phyloP scores from a whole-genome alignment of 2,888 invertebrate genomes.

The Phanerotoma sp. region DNA sequence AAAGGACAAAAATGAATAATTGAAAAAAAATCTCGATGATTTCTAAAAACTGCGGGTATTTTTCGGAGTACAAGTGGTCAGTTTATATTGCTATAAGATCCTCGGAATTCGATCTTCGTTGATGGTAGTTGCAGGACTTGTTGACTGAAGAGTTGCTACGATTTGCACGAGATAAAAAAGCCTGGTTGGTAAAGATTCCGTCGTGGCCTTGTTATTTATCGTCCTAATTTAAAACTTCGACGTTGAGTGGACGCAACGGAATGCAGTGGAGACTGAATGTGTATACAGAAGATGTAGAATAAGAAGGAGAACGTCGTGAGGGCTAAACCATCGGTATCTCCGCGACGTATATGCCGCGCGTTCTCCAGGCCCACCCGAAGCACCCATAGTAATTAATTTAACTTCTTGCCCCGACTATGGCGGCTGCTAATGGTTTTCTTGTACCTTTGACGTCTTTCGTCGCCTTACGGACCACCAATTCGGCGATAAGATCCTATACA shows the following conservation, averaged over 20 bases:
- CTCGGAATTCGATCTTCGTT: background rate
- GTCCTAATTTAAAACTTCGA: constrained; percentile 43
- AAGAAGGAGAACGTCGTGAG: background rate
- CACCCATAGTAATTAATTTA: constrained; percentile 54
- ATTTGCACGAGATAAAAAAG: constrained; percentile 16
- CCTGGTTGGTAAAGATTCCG: constrained; percentile 21
- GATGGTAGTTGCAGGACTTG: no score
- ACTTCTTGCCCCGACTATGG: constrained; percentile 52
- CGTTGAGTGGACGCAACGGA: constrained; percentile 33
- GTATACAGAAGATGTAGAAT: constrained; percentile 17
- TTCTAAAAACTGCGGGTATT: constrained; percentile 47
- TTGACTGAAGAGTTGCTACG: background rate
- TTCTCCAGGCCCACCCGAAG: constrained; percentile 32
- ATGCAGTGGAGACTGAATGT: constrained; percentile 26
- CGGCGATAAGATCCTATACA: background rate
- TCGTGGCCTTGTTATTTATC: constrained; percentile 37
- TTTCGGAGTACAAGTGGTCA: constrained; percentile 42
- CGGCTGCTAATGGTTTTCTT: constrained; percentile 53
- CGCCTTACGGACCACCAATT: constrained; percentile 20
- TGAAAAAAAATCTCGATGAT: constrained; percentile 15
- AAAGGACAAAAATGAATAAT: background rate
- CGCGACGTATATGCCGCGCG: constrained; percentile 31
- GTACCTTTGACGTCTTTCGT: constrained; percentile 39
- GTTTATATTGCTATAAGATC: constrained; percentile 10
- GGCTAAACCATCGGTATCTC: constrained; percentile 12